phyloP scores from a whole-genome alignment of 2,888 invertebrate species.

The Seira ritae region DNA sequence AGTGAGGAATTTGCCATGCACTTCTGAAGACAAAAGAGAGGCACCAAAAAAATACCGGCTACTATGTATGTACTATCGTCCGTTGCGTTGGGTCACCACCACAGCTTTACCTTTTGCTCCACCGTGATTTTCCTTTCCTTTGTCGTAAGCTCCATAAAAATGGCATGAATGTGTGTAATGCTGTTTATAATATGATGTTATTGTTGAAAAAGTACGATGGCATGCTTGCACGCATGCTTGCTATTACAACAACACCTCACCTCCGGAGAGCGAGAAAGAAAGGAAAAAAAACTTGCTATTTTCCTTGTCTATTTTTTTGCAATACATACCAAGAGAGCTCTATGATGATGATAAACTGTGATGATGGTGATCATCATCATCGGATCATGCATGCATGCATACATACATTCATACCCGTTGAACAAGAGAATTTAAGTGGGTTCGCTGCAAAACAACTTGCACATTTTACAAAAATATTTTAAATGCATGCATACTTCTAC shows the following conservation, averaged over 20 bases:
- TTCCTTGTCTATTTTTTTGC: constrained; percentile 33
- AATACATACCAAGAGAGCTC: neutral
- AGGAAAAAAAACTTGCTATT: constrained; percentile 34
- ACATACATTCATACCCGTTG: neutral
- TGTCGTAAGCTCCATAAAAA: constrained; percentile 21
- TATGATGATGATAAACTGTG: constrained; percentile 11
- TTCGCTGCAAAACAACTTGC: constrained; percentile 13
- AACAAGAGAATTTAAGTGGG: constrained; percentile 3
- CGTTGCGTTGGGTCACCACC: too few species aligned
- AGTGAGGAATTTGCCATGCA: constrained; percentile 10
- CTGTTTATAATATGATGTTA: constrained; percentile 52
- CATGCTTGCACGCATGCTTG: constrained; percentile 62
- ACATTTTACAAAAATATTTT: constrained; percentile 10
- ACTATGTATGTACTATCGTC: neutral
- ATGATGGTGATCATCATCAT: constrained; percentile 4
- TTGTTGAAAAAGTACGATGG: constrained; percentile 42
- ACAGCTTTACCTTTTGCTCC: neutral
- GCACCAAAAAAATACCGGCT: constrained; percentile 13
- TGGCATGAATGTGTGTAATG: constrained; percentile 24
- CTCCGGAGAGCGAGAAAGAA: constrained; percentile 26
- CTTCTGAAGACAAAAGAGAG: constrained; percentile 3
- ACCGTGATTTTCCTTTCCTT: neutral
- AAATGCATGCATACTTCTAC: neutral
- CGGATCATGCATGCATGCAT: neutral
- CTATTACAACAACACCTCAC: constrained; percentile 46